A percentile compares a stretch with the other conserved stretches of the same genome.
Evolutionary conservation across 1,140 invertebrate genomes (phyloP).

Genomic region (Nilaparvata lugens): DNA sequence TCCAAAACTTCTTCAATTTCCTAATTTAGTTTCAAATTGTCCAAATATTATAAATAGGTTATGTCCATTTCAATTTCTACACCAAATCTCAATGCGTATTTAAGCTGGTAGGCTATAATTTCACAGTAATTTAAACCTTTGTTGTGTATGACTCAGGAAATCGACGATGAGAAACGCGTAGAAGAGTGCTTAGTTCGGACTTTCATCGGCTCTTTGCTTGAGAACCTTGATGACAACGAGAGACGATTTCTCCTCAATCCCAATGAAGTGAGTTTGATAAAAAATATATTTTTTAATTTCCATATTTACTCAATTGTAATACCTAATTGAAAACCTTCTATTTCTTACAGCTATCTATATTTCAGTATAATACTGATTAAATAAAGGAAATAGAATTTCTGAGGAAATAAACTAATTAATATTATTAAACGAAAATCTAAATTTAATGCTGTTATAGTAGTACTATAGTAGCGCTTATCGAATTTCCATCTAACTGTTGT

Average conservation of each 20-base stretch:
- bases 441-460: not conserved
- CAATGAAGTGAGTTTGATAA: constrained; percentile 22
- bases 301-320: not conserved
- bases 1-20: not conserved
- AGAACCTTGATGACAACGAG: constrained; percentile 5
- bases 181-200: constrained; percentile 22
- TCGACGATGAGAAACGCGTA: constrained; percentile 19
- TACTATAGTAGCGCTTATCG: not conserved
- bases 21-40: not conserved
- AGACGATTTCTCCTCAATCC: constrained; percentile 21
- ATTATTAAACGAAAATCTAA: too few relatives aligned
- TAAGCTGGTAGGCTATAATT: not conserved
- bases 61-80: not conserved
- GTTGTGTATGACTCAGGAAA: constrained; percentile 5
- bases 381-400: not conserved
- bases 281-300: not conserved
- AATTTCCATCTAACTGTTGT: too few relatives aligned
- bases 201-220: constrained; percentile 13
- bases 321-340: not conserved
- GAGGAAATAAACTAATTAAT: not conserved
- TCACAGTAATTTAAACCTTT: not conserved
- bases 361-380: not conserved
- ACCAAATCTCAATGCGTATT: too few relatives aligned
- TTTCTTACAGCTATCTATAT: not conserved
- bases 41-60: not conserved